Conservation (phyloP, 2,888 invertebrate species). For the Thereva unica region DNA sequence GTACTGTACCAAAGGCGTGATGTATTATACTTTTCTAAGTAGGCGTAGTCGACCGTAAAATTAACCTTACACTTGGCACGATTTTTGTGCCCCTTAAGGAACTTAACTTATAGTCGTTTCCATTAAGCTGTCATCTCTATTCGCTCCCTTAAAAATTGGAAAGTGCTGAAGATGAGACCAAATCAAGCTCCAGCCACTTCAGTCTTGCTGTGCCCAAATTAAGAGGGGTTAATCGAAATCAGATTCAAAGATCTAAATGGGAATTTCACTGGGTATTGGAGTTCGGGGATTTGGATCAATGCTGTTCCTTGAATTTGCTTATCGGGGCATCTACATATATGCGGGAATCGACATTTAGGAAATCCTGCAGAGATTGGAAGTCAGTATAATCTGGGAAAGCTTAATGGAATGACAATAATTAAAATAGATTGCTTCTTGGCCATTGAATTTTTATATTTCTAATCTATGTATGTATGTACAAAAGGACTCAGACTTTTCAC, state of each 20-base stretch:
- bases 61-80: slow-evolving; percentile 46
- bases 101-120: slow-evolving; percentile 21
- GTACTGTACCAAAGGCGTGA: slow-evolving; percentile 42
- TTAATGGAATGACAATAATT: too few species aligned
- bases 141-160: slow-evolving; percentile 18
- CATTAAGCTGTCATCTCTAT: slow-evolving; percentile 30
- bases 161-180: slow-evolving; percentile 19
- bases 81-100: slow-evolving; percentile 18
- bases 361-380: not conserved
- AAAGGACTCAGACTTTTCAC: too few species aligned
- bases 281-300: not conserved
- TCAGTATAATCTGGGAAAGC: not conserved
- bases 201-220: slow-evolving; percentile 13
- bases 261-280: not conserved
- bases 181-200: slow-evolving; percentile 1
- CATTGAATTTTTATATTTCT: too few species aligned
- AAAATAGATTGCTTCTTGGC: too few species aligned
- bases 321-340: slow-evolving; percentile 4
- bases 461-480: too few species aligned
- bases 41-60: slow-evolving; percentile 48
- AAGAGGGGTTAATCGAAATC: slow-evolving; percentile 30
- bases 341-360: slow-evolving; percentile 1
- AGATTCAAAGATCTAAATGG: slow-evolving; percentile 9
- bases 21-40: slow-evolving; percentile 44
- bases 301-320: not conserved